These are phyloP conservation scores for Sphaerophoria rueppellii DNA, from an alignment of 2,888 invertebrate genomes.

Conservation along the genomic window DNA sequence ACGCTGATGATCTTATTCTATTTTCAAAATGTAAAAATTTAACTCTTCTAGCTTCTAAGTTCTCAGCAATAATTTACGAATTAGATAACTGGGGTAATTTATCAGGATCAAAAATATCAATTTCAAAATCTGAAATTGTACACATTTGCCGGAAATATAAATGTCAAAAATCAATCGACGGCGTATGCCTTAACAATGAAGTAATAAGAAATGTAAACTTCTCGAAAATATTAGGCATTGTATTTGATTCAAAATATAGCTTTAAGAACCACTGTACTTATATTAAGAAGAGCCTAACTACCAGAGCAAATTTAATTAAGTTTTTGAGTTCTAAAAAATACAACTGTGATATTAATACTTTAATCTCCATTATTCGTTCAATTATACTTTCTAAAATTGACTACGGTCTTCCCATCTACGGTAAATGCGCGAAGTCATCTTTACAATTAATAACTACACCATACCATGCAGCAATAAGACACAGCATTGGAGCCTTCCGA, in stretches of 20 bases:
- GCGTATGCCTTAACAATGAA: too few relatives aligned
- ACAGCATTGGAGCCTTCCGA: not conserved
- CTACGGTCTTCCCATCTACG: too few relatives aligned
- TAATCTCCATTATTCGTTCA: too few relatives aligned
- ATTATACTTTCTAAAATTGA: constrained; percentile 14
- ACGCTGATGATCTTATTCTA: not conserved
- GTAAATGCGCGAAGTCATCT: not conserved
- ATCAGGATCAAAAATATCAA: too few relatives aligned
- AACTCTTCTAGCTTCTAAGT: not conserved
- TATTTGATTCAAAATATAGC: not conserved
- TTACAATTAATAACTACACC: not conserved
- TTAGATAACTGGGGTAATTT: too few relatives aligned
- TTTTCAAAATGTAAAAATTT: constrained; percentile 2
- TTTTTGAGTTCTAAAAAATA: too few relatives aligned
- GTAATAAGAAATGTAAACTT: not conserved
- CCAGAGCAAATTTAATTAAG: too few relatives aligned
- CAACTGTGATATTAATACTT: too few relatives aligned
- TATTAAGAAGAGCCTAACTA: too few relatives aligned
- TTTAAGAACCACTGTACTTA: constrained; percentile 4
- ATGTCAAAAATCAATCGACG: not conserved
- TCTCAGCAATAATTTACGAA: not conserved
- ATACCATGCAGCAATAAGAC: not conserved
- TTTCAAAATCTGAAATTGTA: not conserved
- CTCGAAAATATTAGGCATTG: too few relatives aligned
- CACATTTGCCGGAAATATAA: not conserved